Evolutionary conservation across 2,888 invertebrate species (phyloP).

Genomic region (Amphipyra tragopoginis): DNA sequence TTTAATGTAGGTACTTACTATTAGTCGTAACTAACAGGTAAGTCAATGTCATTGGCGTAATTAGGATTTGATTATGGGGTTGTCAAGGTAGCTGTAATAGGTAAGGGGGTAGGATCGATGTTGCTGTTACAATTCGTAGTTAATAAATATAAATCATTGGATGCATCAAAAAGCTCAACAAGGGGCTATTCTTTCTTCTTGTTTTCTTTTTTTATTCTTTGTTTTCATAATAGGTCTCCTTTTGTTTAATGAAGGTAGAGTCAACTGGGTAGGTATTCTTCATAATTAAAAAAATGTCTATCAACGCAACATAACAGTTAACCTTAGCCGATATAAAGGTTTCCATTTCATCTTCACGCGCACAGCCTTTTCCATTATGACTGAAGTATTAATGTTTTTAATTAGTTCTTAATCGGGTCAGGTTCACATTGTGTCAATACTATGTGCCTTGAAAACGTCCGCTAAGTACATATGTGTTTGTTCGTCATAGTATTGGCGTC

Average conservation of each 20-base stretch:
- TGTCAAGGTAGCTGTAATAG: conserved; percentile 21
- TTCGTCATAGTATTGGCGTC: conserved; percentile 54
- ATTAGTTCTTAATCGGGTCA: conserved; percentile 64
- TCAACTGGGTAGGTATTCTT: not conserved
- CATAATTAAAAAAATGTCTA: conserved; percentile 7
- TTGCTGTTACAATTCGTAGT: not conserved
- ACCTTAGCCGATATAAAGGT: conserved; percentile 44
- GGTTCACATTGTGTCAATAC: conserved; percentile 59
- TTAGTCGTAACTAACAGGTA: too few relatives aligned
- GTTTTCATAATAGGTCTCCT: too few relatives aligned
- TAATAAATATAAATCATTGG: too few relatives aligned
- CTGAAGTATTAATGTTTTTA: conserved; percentile 55
- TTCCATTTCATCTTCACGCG: conserved; percentile 37
- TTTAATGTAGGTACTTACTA: too few relatives aligned
- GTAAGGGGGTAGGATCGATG: conserved; percentile 3
- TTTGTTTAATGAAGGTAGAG: not conserved
- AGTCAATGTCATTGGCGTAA: conserved; percentile 9
- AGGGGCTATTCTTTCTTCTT: too few relatives aligned
- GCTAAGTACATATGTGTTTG: conserved; percentile 37
- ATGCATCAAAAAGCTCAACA: too few relatives aligned
- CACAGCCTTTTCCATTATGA: conserved; percentile 50
- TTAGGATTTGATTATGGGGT: conserved; percentile 6
- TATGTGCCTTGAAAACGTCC: conserved; percentile 53
- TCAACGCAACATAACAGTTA: conserved; percentile 15
- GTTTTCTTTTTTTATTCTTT: too few relatives aligned